Evolutionary conservation across 2,113 vertebrate species (phyloP).

Genomic region (Clupea harengus): DNA sequence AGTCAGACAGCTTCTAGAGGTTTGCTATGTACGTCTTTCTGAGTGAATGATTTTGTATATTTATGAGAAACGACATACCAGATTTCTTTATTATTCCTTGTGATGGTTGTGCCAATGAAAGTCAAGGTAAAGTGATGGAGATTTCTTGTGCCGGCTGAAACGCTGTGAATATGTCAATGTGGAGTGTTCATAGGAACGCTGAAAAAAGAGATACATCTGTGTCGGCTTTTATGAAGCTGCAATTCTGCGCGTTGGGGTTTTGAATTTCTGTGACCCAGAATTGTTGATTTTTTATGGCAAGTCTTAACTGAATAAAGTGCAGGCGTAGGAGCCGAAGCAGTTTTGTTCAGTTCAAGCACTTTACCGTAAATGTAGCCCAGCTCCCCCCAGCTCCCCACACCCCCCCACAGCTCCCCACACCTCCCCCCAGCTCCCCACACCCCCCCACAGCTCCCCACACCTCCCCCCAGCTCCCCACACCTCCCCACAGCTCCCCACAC

Average conservation of each 20-base stretch:
- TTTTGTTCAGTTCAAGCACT: not conserved
- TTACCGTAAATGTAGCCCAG: not conserved
- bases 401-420: no score
- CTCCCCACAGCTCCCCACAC: no score
- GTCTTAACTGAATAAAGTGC: not conserved
- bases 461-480: no score
- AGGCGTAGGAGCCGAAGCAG: not conserved
- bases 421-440: no score
- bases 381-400: not conserved
- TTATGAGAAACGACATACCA: not conserved
- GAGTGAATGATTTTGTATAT: constrained; percentile 23
- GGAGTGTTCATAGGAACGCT: not conserved
- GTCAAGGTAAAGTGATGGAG: not conserved
- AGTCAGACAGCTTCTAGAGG: not conserved
- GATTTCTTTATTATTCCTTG: not conserved
- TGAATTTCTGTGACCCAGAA: not conserved
- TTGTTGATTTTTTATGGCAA: not conserved
- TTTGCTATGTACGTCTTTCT: constrained; percentile 1
- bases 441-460: no score
- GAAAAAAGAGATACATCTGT: not conserved
- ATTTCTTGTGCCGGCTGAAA: not conserved
- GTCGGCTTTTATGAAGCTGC: not conserved
- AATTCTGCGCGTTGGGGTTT: not conserved
- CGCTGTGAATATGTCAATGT: not conserved
- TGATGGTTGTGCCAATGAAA: not conserved